Base-by-base conservation (phyloP, 2,888 invertebrate species). In the Tryphoninae sp. region DNA sequence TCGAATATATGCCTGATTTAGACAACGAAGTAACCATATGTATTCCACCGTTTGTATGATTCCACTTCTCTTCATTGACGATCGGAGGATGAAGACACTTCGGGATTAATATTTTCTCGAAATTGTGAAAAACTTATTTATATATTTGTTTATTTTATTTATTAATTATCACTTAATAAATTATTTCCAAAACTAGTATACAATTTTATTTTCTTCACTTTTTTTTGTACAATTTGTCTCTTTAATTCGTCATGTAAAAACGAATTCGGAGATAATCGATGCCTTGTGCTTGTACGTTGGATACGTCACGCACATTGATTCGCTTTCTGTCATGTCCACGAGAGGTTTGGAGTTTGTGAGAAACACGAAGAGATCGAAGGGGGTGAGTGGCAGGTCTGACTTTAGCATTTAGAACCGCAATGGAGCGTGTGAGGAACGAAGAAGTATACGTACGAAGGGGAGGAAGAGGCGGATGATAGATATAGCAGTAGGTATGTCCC, bases 1-100 rank as follows among this genome's bases (percentile, higher is more conserved):
- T 87, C 89, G 89, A 90, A 91, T 91, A 90, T 91, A 90, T 90
- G 89, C 87, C 90, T 91, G 90, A 91, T 91, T 91, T 89, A 89
- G 88, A 87, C 88, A 87, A 88, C 88, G 86, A 88, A 88, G 87
- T 86, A 49, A 49, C 33, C 6, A 33, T 22, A 33, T 22, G 6
- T 23, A 6, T 40, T 33, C 16, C 26, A 6, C 13, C 19, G 49
- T 1, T 8, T n/a, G 23, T 42, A 62, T 16, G 16, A 42, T 42
- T 9, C 13, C 45, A 45, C 11, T 45, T 45, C 45, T 13, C 9
- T 45, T 33, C 33, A 33, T 33, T 33, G 33, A 33, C 33, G 33
- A 33, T 33, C 33, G 33, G 33, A 6, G 33, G 7, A 4, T 33
- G 33, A 33, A 33, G 6, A 33, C 6, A 33, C 6, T 33, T 4